Base-by-base conservation (phyloP, 2,888 invertebrate genomes). In the Phasia obesa region DNA sequence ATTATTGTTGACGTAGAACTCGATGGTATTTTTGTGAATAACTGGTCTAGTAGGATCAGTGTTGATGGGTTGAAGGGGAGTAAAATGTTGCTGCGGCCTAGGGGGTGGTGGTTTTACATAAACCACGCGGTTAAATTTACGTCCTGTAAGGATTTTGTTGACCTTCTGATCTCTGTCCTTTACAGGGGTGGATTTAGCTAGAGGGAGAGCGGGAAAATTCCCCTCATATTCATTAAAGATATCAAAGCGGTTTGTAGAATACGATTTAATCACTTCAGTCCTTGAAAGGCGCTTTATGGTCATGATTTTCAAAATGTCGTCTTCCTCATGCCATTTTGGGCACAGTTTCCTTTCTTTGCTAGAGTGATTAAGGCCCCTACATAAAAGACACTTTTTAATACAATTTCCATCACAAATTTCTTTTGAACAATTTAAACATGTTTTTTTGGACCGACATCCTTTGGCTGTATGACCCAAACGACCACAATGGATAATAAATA, bases 391-490 rank as follows among this genome's bases (percentile, higher is more conserved):
- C 17, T 51, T 71, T 15, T 2, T 15, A 4, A 23, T 9, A 23
- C 71, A 71, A 1, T 47, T 47, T 0, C n/a, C 35, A 1, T 31
- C 13, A 38, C 71, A 60, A 19, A 15, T 13, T 0, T 7, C 9
- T 2, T 17, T 57, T 2, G 55, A 2, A 13, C 67, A 55, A 5
- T 38, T 53, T 1, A 55, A 19, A n/a, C 42, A 67, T 42, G 53
- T 67, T 11, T 67, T 67, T 13, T 6, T 53, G 7, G 42, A 69
- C 2, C 55, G 27, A n/a, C 69, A 57, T 1, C 55, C 42, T 9
- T 23, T 55, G 3, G n/a, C 27, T 1, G 44, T 69, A 38, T 69
- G 69, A 4, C 71, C 49, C 1, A 71, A 31, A 21, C 70, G 44
- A 5, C 70, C 57, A 38, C 70, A 70, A 15, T 19, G 55, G 70